Conservation (phyloP, 2,888 invertebrate species). For the Priocnemis perturbator region DNA sequence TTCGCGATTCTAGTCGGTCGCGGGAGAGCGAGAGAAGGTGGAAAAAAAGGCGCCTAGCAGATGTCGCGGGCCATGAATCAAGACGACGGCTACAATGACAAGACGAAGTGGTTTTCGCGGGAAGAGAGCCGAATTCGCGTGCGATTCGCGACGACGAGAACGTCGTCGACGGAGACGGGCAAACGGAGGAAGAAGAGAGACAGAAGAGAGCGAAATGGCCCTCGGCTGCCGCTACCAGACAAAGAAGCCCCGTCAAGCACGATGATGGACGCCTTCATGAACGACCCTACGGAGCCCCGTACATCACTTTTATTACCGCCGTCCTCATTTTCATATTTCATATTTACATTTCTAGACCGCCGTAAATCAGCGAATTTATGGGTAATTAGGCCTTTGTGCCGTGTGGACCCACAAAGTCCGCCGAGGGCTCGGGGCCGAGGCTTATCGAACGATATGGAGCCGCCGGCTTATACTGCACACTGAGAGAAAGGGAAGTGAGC, state of each 20-base stretch:
- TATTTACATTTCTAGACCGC: constrained; percentile 74
- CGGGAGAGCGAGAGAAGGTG: neutral
- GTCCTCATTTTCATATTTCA: constrained; percentile 75
- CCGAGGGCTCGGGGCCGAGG: constrained; percentile 39
- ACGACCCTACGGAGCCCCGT: constrained; percentile 76
- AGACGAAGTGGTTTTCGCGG: constrained; percentile 35
- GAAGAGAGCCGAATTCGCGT: constrained; percentile 35
- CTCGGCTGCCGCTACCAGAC: constrained; percentile 64
- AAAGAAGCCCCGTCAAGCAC: constrained; percentile 73
- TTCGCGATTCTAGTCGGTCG: neutral
- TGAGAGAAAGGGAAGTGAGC: constrained; percentile 11
- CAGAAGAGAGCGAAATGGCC: constrained; percentile 52
- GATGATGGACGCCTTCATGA: constrained; percentile 76
- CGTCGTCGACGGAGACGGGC: constrained; percentile 10
- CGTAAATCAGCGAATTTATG: constrained; percentile 74
- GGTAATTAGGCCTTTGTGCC: constrained; percentile 74
- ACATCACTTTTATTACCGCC: constrained; percentile 76
- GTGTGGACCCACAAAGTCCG: constrained; percentile 47
- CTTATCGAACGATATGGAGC: constrained; percentile 61
- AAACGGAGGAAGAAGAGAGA: constrained; percentile 19
- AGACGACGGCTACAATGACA: constrained; percentile 5
- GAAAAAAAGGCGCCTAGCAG: constrained; percentile 8
- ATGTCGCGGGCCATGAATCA: constrained; percentile 13
- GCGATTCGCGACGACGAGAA: constrained; percentile 33
- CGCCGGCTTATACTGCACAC: constrained; percentile 21